Conservation (phyloP, 1,140 invertebrate species). For the Pachyrhynchus sulphureomaculatus region DNA sequence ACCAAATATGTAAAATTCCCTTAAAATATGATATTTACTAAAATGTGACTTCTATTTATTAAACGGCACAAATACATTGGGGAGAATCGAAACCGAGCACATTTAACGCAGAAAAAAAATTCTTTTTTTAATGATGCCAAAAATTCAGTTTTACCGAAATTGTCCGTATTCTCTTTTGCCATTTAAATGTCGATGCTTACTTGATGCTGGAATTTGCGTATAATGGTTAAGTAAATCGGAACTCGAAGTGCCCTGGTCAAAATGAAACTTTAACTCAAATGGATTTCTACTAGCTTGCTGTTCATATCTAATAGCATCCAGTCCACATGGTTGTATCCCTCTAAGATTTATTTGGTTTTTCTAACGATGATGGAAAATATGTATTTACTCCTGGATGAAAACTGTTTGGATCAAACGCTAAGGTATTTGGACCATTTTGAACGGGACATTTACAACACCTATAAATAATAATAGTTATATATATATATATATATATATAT, state of each 20-base stretch:
- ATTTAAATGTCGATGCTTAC: constrained; percentile 16
- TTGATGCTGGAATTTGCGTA: constrained; percentile 4
- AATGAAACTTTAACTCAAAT: constrained; percentile 34
- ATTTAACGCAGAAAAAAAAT: neutral
- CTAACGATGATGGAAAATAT: constrained; percentile 20
- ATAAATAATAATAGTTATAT: no score
- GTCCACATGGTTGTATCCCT: neutral
- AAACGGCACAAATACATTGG: no score
- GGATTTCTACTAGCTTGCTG: constrained; percentile 13
- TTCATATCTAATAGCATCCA: constrained; percentile 14
- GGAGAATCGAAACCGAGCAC: no score
- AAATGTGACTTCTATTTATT: no score
- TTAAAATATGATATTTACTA: no score
- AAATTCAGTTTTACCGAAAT: no score
- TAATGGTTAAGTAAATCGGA: constrained; percentile 19
- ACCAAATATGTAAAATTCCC: no score
- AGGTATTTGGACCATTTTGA: neutral
- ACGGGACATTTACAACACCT: neutral
- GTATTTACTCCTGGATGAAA: neutral
- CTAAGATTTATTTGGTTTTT: constrained; percentile 13
- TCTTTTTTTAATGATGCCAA: no score
- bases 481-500: no score
- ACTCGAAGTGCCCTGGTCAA: constrained; percentile 26
- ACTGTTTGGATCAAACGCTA: neutral
- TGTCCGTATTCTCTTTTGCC: neutral